Conservation (phyloP, 2,888 invertebrate genomes). For the Clitarchus hookeri region DNA sequence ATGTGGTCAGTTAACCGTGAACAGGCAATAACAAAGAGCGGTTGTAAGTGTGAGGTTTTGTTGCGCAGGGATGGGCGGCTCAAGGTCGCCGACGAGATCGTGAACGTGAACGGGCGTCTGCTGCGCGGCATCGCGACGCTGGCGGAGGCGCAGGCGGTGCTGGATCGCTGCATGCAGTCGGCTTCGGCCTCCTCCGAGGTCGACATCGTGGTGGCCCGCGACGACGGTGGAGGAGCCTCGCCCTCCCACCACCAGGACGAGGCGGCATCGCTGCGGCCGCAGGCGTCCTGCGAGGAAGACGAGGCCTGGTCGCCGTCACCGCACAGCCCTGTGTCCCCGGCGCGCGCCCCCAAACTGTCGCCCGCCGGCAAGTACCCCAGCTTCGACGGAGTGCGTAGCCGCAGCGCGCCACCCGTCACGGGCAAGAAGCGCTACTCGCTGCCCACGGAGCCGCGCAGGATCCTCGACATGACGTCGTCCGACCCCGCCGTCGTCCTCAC, state of each 20-base stretch:
- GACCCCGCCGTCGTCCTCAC: neutral
- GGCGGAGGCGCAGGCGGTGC: conserved; percentile 48
- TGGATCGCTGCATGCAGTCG: conserved; percentile 38
- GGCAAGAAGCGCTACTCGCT: conserved; percentile 12
- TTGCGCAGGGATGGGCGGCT: conserved; percentile 52
- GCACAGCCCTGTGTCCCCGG: neutral
- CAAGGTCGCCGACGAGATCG: conserved; percentile 55
- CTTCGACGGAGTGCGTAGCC: neutral
- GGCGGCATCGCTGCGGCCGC: neutral
- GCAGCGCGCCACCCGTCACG: neutral
- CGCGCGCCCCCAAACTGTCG: conserved; percentile 24
- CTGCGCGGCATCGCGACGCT: conserved; percentile 52
- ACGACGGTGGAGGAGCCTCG: neutral
- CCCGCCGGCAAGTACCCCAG: neutral
- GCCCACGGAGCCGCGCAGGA: neutral
- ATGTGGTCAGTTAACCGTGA: too few relatives aligned
- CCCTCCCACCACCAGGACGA: conserved; percentile 7
- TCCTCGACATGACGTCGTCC: conserved; percentile 16
- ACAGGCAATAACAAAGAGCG: too few relatives aligned
- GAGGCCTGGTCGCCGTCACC: neutral
- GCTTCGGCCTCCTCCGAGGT: conserved; percentile 46
- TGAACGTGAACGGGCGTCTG: conserved; percentile 56
- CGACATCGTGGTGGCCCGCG: conserved; percentile 49
- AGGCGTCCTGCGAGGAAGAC: neutral
- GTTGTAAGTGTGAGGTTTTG: too few relatives aligned